phyloP scores from a whole-genome alignment of 2,888 invertebrate genomes.

The Dolichomitus sp. region DNA sequence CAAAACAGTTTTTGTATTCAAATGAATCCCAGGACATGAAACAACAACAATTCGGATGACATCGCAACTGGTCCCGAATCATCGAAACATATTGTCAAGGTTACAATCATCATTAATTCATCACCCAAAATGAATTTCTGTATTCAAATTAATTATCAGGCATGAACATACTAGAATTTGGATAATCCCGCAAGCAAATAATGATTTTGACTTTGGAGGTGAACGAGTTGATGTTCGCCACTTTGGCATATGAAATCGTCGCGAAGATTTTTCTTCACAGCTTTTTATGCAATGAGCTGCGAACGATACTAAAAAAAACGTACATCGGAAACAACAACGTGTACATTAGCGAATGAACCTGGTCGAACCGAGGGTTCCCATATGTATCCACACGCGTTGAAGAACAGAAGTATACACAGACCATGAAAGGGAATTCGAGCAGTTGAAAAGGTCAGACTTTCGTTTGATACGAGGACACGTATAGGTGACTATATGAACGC shows the following conservation, averaged over 20 bases:
- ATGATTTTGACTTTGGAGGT: neutral
- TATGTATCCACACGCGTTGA: neutral
- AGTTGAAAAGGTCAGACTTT: slow-evolving; percentile 57
- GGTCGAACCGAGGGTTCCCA: slow-evolving; percentile 32
- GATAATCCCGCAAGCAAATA: neutral
- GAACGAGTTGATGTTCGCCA: slow-evolving; percentile 36
- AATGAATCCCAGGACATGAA: neutral
- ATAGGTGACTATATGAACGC: neutral
- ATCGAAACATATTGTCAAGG: too few relatives aligned
- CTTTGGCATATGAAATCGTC: slow-evolving; percentile 59
- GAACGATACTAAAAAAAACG: slow-evolving; percentile 27
- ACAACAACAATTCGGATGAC: neutral
- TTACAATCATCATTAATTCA: neutral
- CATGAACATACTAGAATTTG: neutral
- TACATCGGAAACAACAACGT: slow-evolving; percentile 24
- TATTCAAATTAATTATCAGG: neutral
- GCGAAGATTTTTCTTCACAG: slow-evolving; percentile 24
- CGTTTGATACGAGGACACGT: slow-evolving; percentile 45
- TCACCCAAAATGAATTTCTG: neutral
- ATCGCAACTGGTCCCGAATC: too few relatives aligned
- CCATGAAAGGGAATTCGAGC: slow-evolving; percentile 13
- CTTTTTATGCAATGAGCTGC: slow-evolving; percentile 45
- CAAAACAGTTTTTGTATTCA: neutral
- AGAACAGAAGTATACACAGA: slow-evolving; percentile 24
- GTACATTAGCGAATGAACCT: slow-evolving; percentile 66